These are phyloP conservation scores for Catostomus latipinnis DNA, from an alignment of 2,797 vertebrate species.

Conservation along the genomic window DNA sequence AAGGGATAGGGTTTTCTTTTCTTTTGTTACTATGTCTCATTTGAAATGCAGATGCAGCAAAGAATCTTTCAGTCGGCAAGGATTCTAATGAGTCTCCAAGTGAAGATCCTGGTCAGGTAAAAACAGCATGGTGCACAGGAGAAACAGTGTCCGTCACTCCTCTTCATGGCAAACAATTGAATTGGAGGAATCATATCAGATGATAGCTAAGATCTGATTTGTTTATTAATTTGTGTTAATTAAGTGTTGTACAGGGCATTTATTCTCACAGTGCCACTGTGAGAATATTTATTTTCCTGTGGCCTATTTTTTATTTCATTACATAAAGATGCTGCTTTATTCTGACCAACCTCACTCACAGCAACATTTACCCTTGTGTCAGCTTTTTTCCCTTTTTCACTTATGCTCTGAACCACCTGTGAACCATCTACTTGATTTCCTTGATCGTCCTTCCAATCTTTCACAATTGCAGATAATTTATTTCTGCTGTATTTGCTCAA, in stretches of 20 bases:
- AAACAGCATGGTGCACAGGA: constrained; percentile 94
- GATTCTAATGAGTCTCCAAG: constrained; percentile 96
- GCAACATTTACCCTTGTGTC: not conserved
- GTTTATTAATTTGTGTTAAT: not conserved
- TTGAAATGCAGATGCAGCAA: constrained; percentile 98
- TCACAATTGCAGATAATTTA: not conserved
- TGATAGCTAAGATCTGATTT: not conserved
- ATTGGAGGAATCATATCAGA: not conserved
- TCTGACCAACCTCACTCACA: not conserved
- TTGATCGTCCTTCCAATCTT: not conserved
- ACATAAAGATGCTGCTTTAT: not conserved
- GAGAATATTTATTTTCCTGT: no score
- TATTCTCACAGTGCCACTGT: no score
- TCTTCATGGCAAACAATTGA: constrained; percentile 68
- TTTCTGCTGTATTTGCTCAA: not conserved
- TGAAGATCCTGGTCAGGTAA: constrained; percentile 99
- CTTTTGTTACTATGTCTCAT: constrained; percentile 93
- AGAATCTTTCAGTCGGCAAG: constrained; percentile 95
- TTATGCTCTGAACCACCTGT: not conserved
- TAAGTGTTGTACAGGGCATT: no score
- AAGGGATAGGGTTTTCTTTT: constrained; percentile 45
- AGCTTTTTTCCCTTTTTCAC: constrained; percentile 2
- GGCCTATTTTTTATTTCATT: not conserved
- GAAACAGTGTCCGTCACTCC: constrained; percentile 86
- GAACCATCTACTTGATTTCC: not conserved